Evolutionary conservation across 2,888 invertebrate species (phyloP).

Genomic region (Diloba caeruleocephala): DNA sequence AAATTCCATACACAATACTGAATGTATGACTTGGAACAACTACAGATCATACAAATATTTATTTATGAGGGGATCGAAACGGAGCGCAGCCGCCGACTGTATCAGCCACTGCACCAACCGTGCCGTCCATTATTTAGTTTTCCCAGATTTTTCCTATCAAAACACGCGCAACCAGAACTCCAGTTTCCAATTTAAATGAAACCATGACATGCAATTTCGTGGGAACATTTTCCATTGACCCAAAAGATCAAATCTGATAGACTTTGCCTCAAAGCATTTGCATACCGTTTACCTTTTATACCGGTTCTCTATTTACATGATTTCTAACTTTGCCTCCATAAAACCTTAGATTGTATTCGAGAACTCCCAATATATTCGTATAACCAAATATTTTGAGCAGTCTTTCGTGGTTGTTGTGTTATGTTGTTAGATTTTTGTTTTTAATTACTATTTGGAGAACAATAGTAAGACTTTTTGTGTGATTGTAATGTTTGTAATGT

Average conservation of each 20-base stretch:
- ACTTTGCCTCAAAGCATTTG: slow-evolving; percentile 20
- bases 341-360: slow-evolving; percentile 21
- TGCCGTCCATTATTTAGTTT: too few species aligned
- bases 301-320: slow-evolving; percentile 29
- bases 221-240: slow-evolving; percentile 3
- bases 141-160: background rate
- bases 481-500: too few species aligned
- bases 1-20: too few species aligned
- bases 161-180: background rate
- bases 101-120: too few species aligned
- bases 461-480: too few species aligned
- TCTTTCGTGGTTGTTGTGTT: too few species aligned
- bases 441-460: too few species aligned
- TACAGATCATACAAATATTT: too few species aligned
- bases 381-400: background rate
- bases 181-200: slow-evolving; percentile 11
- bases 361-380: slow-evolving; percentile 9
- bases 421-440: too few species aligned
- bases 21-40: too few species aligned
- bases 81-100: too few species aligned
- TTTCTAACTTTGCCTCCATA: slow-evolving; percentile 20
- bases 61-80: too few species aligned
- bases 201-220: slow-evolving; percentile 17
- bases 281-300: slow-evolving; percentile 17
- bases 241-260: slow-evolving; percentile 18